These are phyloP conservation scores for Danio albolineatus DNA, from an alignment of 2,797 vertebrate genomes.

Conservation along the genomic window DNA sequence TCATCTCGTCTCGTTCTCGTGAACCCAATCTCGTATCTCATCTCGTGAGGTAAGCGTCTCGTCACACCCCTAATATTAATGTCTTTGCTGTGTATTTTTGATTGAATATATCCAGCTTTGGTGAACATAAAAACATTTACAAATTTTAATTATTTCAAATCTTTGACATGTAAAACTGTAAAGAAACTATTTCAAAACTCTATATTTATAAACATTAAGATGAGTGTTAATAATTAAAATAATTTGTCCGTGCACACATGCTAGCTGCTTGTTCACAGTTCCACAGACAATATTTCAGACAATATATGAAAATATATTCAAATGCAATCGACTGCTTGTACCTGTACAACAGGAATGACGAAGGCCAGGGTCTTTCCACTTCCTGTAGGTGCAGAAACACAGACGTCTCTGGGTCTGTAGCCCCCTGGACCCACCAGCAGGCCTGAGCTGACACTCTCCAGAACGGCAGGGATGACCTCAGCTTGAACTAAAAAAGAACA, in stretches of 20 bases:
- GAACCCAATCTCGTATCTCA: too few species aligned
- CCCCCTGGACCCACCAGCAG: slow-evolving; percentile 86
- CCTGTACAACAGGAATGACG: slow-evolving; percentile 92
- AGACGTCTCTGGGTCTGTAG: slow-evolving; percentile 89
- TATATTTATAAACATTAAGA: too few species aligned
- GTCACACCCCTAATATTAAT: too few species aligned
- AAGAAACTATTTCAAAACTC: too few species aligned
- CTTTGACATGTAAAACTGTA: too few species aligned
- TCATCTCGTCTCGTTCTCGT: too few species aligned
- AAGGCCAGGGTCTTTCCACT: slow-evolving; percentile 96
- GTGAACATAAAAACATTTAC: neutral
- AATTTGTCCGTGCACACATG: neutral
- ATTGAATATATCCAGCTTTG: neutral
- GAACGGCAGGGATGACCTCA: slow-evolving; percentile 89
- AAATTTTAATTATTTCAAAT: too few species aligned
- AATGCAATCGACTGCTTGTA: slow-evolving; percentile 59
- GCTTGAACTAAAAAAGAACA: slow-evolving; percentile 88
- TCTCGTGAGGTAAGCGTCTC: too few species aligned
- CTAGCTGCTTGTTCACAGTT: neutral
- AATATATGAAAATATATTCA: neutral
- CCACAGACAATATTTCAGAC: neutral
- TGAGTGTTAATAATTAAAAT: too few species aligned
- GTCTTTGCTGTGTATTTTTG: neutral
- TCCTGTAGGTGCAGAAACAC: slow-evolving; percentile 94
- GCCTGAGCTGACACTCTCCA: slow-evolving; percentile 80